Evolutionary conservation across 2,797 vertebrate species (phyloP).

Genomic region (Aphelocoma californica): DNA sequence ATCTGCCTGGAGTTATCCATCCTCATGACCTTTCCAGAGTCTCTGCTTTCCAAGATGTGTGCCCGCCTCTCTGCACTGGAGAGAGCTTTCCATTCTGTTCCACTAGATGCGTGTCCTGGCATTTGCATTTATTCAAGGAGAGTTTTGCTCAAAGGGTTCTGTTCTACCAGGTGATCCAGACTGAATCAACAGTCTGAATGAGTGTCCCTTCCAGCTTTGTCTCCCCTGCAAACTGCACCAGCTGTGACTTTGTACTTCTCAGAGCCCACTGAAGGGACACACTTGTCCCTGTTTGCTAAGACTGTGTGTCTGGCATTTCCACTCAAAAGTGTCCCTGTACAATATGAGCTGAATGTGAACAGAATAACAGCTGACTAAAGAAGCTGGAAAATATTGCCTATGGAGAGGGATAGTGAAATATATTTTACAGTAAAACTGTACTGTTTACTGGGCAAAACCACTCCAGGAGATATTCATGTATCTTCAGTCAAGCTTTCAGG

Average conservation of each 20-base stretch:
- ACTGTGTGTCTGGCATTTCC: background rate
- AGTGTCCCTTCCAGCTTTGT: background rate
- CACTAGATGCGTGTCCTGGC: background rate
- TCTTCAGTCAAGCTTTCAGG: background rate
- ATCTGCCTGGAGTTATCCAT: background rate
- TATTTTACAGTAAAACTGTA: background rate
- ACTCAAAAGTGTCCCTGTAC: background rate
- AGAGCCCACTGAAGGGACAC: background rate
- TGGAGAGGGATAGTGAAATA: background rate
- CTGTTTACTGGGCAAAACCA: background rate
- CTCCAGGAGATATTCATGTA: background rate
- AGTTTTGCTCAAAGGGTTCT: background rate
- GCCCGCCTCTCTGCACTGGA: background rate
- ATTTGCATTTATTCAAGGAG: background rate
- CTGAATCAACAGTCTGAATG: background rate
- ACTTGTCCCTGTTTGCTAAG: background rate
- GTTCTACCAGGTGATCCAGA: background rate
- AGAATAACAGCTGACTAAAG: background rate
- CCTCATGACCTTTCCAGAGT: background rate
- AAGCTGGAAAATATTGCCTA: background rate
- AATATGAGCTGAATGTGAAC: background rate
- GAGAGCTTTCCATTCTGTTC: background rate
- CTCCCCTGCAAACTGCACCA: background rate
- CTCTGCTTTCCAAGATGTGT: background rate
- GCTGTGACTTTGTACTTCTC: background rate